Evolutionary conservation across 2,797 vertebrate species (phyloP).

Genomic region (Mergus octosetaceus): DNA sequence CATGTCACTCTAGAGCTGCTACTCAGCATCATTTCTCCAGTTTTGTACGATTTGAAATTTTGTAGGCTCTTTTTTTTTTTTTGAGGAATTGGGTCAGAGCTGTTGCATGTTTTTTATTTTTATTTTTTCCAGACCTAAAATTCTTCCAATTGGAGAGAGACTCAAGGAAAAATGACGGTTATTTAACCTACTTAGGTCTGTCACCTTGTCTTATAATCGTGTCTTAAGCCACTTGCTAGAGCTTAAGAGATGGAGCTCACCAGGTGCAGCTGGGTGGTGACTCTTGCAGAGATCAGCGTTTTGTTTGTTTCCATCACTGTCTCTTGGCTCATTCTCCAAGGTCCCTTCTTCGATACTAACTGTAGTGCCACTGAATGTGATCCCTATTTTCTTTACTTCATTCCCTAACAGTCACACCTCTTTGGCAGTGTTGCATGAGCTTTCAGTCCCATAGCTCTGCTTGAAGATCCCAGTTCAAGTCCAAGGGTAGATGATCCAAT

Average conservation of each 20-base stretch:
- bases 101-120: neutral
- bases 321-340: neutral
- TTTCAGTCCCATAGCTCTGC: neutral
- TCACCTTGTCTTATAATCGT: neutral
- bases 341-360: neutral
- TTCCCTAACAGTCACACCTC: neutral
- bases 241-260: neutral
- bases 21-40: neutral
- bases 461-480: neutral
- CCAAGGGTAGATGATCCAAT: neutral
- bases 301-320: neutral
- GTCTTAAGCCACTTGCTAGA: neutral
- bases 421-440: neutral
- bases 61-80: neutral
- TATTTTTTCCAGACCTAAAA: neutral
- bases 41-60: neutral
- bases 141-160: neutral
- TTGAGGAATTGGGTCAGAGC: neutral
- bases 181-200: neutral
- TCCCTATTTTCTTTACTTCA: neutral
- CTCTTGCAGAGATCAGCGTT: neutral
- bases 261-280: neutral
- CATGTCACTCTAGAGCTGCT: neutral
- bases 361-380: rapidly evolving
- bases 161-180: neutral